Percentiles rank a stretch among this genome's conserved stretches.
These are phyloP conservation scores for Melanotaenia duboulayi DNA, from an alignment of 2,113 vertebrate species.

Conservation along the genomic window DNA sequence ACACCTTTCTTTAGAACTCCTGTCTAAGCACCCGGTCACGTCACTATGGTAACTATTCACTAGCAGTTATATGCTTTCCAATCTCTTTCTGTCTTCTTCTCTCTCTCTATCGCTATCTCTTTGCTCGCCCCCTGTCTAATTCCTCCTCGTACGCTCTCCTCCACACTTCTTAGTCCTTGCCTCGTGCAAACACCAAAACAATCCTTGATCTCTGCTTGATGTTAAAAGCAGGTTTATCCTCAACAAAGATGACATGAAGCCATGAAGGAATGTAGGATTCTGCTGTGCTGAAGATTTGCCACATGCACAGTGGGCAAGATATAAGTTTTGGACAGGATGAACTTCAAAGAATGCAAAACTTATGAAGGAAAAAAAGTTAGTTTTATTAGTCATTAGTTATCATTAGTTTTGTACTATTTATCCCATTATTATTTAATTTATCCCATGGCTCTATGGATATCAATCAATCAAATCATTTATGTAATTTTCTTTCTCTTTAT, in stretches of 20 bases:
- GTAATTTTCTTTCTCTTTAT: too few species aligned
- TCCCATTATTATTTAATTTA: too few species aligned
- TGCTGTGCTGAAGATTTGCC: constrained; percentile 7
- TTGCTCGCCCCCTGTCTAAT: constrained; percentile 23
- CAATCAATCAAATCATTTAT: too few species aligned
- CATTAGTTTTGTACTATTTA: too few species aligned
- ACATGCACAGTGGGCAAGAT: background rate
- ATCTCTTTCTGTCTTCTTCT: constrained; percentile 16
- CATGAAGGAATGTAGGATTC: background rate
- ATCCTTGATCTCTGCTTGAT: constrained; percentile 30
- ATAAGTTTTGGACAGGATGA: background rate
- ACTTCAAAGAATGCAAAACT: background rate
- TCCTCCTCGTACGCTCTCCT: constrained; percentile 14
- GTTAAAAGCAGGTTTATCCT: constrained; percentile 35
- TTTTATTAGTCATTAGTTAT: too few species aligned
- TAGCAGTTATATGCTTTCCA: constrained; percentile 33
- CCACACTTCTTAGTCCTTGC: background rate
- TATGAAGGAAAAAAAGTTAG: background rate
- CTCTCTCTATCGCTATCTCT: constrained; percentile 17
- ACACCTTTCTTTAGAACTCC: constrained; percentile 61
- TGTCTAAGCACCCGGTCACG: constrained; percentile 62
- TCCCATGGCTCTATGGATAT: too few species aligned
- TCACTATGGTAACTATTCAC: constrained; percentile 77
- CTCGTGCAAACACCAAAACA: constrained; percentile 26
- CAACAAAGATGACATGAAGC: background rate